Evolutionary conservation across 37 sponge, comb jelly and placozoan species (phyloP).

Genomic region (Agelas oroides): DNA sequence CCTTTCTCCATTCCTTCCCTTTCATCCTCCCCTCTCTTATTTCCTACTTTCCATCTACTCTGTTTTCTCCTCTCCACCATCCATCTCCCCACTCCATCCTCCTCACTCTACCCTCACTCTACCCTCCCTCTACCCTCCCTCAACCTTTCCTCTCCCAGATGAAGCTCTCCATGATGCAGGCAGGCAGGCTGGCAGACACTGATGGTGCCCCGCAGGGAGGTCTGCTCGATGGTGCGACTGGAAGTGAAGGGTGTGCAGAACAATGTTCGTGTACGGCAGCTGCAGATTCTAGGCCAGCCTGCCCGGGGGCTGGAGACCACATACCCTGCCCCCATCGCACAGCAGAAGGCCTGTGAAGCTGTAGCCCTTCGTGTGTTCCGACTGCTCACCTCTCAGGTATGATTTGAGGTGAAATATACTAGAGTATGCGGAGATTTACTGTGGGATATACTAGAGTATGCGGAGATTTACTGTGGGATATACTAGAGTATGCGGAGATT

Average conservation of each 20-base stretch:
- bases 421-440: no score
- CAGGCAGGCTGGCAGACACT: constrained; percentile 78
- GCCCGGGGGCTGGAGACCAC: constrained; percentile 36
- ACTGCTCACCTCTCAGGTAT: constrained; percentile 89
- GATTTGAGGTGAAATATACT: background rate
- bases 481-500: no score
- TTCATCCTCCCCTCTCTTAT: no score
- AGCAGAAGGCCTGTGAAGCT: constrained; percentile 81
- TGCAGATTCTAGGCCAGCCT: constrained; percentile 61
- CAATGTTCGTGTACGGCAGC: constrained; percentile 81
- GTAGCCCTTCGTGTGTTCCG: constrained; percentile 91
- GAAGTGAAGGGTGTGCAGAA: constrained; percentile 78
- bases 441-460: no score
- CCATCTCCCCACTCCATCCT: no score
- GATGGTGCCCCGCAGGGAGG: constrained; percentile 17
- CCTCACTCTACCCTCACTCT: no score
- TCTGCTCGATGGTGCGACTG: constrained; percentile 57
- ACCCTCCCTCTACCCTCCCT: no score
- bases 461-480: no score
- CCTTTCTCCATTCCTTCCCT: no score
- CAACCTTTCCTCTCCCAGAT: background rate
- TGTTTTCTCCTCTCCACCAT: no score
- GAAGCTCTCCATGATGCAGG: constrained; percentile 60
- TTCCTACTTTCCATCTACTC: no score
- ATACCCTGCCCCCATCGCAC: constrained; percentile 55